Evolutionary conservation across 2,888 invertebrate genomes (phyloP).

Genomic region (Noctua janthina): DNA sequence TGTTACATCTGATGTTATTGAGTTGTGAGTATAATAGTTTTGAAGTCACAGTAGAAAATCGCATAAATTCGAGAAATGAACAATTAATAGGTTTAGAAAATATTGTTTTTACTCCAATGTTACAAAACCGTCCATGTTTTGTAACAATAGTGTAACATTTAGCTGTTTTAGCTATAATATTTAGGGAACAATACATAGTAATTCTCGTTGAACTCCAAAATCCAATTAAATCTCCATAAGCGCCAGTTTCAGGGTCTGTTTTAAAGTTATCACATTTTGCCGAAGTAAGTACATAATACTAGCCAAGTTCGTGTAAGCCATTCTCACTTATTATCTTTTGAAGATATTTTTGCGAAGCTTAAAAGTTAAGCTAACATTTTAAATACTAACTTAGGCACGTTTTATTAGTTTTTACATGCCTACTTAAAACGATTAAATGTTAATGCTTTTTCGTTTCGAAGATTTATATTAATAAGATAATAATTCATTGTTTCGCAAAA

Average conservation of each 20-base stretch:
- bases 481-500: background rate
- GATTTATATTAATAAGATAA: background rate
- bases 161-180: background rate
- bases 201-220: conserved; percentile 8
- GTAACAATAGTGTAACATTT: background rate
- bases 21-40: too few species aligned
- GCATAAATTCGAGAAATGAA: background rate
- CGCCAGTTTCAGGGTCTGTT: background rate
- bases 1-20: too few species aligned
- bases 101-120: background rate
- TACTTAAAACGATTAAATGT: background rate
- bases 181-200: background rate
- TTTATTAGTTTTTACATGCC: background rate
- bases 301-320: conserved; percentile 2
- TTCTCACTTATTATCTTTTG: conserved; percentile 3
- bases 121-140: background rate
- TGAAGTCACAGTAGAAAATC: too few species aligned
- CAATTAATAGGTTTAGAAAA: background rate
- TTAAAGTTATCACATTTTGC: conserved; percentile 27
- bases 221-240: conserved; percentile 16
- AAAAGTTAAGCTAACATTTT: conserved; percentile 15
- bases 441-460: background rate
- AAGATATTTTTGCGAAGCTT: conserved; percentile 7
- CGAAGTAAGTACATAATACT: conserved; percentile 28
- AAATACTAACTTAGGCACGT: conserved; percentile 12